phyloP scores from a whole-genome alignment of 2,888 invertebrate genomes.

The Bellardia bayeri region DNA sequence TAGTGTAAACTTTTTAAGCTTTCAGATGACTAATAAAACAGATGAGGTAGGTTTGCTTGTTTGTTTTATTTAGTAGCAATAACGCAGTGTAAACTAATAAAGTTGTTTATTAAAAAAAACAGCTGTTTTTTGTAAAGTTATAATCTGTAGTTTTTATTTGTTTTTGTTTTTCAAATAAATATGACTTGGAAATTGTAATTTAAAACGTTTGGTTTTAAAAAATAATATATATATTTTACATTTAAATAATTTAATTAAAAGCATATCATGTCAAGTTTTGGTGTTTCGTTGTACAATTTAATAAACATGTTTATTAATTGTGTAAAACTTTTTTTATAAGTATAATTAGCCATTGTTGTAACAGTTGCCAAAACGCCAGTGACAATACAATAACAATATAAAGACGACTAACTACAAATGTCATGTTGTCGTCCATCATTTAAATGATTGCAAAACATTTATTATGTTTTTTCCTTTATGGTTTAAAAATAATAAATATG shows the following conservation, averaged over 20 bases:
- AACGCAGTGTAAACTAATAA: too few species aligned
- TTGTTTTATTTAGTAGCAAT: not conserved
- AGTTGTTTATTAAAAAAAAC: not conserved
- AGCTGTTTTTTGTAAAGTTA: not conserved
- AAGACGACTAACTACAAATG: conserved; percentile 40
- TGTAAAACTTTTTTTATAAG: conserved; percentile 9
- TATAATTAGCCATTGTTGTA: conserved; percentile 57
- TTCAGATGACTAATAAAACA: conserved; percentile 63
- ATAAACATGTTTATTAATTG: conserved; percentile 64
- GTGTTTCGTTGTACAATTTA: not conserved
- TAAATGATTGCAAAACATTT: conserved; percentile 67
- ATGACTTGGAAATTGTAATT: too few species aligned
- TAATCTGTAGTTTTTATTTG: not conserved
- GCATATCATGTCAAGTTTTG: conserved; percentile 39
- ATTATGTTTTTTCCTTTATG: conserved; percentile 54
- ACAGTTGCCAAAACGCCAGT: conserved; percentile 46
- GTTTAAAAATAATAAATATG: conserved; percentile 15
- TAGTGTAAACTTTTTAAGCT: conserved; percentile 1
- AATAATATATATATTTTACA: not conserved
- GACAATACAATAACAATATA: conserved; percentile 4
- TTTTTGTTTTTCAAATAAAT: not conserved
- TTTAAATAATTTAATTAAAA: conserved; percentile 32
- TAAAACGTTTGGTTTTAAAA: not conserved
- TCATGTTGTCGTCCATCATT: conserved; percentile 67
- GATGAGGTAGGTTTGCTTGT: conserved; percentile 46